These are phyloP conservation scores for Drosophila burlai DNA, from an alignment of 1,140 invertebrate species.

Conservation along the genomic window DNA sequence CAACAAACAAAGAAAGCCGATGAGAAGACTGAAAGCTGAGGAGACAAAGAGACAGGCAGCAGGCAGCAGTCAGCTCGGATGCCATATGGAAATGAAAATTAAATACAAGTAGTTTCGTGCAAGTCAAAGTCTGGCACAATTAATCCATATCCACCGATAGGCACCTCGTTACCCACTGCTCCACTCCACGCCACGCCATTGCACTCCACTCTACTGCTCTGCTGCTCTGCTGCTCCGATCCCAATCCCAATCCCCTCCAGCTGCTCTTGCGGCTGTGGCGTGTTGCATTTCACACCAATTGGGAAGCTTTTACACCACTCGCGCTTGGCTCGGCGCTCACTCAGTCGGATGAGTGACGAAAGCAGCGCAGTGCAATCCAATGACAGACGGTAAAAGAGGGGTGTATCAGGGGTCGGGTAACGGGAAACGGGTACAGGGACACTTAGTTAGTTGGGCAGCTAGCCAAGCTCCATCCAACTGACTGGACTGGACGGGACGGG, in stretches of 20 bases:
- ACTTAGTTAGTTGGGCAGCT: constrained; percentile 59
- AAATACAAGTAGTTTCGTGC: constrained; percentile 54
- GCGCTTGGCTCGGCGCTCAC: constrained; percentile 72
- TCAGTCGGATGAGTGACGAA: constrained; percentile 79
- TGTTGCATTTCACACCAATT: constrained; percentile 83
- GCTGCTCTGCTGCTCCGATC: background rate
- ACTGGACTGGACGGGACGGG: constrained; percentile 24
- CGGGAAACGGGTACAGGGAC: constrained; percentile 38
- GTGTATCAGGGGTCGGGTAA: background rate
- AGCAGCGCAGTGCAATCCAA: constrained; percentile 54
- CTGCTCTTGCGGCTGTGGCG: constrained; percentile 42
- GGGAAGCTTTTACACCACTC: constrained; percentile 60
- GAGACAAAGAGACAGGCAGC: background rate
- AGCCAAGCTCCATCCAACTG: constrained; percentile 52
- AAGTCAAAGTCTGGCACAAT: constrained; percentile 76
- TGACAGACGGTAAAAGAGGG: constrained; percentile 17
- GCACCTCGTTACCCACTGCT: constrained; percentile 8
- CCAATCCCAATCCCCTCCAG: constrained; percentile 6
- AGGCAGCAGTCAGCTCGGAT: constrained; percentile 1
- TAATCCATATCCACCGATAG: constrained; percentile 64
- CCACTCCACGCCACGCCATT: background rate
- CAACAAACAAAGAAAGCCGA: constrained; percentile 19
- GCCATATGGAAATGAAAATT: constrained; percentile 50
- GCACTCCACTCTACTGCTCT: background rate
- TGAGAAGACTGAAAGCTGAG: constrained; percentile 3